These are phyloP conservation scores for Halcyon malimbica DNA, from an alignment of 2,113 vertebrate genomes.

Conservation along the genomic window DNA sequence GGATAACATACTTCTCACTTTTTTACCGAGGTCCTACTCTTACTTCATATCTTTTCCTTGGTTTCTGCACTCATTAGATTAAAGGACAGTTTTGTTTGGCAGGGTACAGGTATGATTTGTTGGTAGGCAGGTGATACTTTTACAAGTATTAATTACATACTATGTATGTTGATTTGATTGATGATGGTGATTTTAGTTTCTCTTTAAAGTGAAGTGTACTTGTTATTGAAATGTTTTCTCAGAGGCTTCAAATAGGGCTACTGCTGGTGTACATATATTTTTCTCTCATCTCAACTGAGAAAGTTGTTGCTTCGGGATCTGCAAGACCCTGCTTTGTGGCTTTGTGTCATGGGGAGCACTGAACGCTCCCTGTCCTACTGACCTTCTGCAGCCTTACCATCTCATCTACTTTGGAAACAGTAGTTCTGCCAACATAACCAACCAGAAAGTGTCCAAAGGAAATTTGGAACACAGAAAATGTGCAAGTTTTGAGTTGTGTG, in stretches of 20 bases:
- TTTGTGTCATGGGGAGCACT: not conserved
- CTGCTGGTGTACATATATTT: not conserved
- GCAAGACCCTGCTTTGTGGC: not conserved
- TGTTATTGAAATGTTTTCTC: not conserved
- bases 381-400: not conserved
- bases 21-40: not conserved
- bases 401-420: not conserved
- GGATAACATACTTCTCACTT: not conserved
- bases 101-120: not conserved
- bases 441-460: not conserved
- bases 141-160: not conserved
- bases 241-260: not conserved
- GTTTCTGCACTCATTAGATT: not conserved
- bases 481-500: not conserved
- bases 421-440: not conserved
- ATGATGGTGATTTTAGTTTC: slow-evolving; percentile 8
- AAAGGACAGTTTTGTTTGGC: not conserved
- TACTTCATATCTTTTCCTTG: not conserved
- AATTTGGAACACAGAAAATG: not conserved
- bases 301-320: not conserved
- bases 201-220: not conserved
- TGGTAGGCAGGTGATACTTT: slow-evolving; percentile 2
- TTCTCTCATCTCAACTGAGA: not conserved
- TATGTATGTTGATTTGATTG: not conserved
- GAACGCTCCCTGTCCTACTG: not conserved